Base-by-base conservation (phyloP, 2,888 invertebrate species). In the Macrostomum cliftonense region DNA sequence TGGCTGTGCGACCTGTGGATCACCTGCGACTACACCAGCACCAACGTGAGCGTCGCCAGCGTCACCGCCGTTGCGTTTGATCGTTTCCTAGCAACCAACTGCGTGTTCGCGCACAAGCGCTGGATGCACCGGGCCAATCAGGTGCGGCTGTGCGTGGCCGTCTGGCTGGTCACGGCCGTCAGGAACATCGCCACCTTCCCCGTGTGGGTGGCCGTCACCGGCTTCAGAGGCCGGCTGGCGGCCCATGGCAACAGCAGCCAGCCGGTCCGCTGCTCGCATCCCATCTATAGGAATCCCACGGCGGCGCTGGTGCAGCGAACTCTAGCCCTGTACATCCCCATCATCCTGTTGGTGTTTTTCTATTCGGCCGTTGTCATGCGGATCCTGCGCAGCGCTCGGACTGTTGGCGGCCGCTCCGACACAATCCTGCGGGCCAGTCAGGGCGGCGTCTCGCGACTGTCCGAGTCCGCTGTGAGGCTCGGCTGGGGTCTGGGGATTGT, bases 1-100 rank as follows among this genome's bases (percentile, higher is more conserved):
- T 49, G 49, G 49, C 46, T 46, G 2, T 49, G 49, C 38, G 49
- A 49, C 19, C 38, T 49, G 13, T 49, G 49, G 49, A 37, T 49
- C 16, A 49, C 49, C n/a, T 13, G 46, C 13, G 49, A 49, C 38
- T 49, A 37, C 19, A 49, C 48, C 36, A 48, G 37, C 13, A 49
- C 46, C 38, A 49, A 49, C 21, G 49, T 49, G 11, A 48, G 45
- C 12, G 28, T 47, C 37, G n/a, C 48, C 13, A 49, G 47, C 38
- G 44, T 45, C 12, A 49, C 49, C n/a, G 38, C 44, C 20, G 47
- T 49, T 2, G 49, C 49, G 4, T 47, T 49, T 16, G 49, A 49
- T 16, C 49, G 49, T 11, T 49, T 49, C 19, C 14, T 49, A 12
- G 49, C 49, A 12, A 37, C 44, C 5, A 49, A 49, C 20, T 47